Conservation (phyloP, 2,797 vertebrate species). For the Galagoides demidoff region DNA sequence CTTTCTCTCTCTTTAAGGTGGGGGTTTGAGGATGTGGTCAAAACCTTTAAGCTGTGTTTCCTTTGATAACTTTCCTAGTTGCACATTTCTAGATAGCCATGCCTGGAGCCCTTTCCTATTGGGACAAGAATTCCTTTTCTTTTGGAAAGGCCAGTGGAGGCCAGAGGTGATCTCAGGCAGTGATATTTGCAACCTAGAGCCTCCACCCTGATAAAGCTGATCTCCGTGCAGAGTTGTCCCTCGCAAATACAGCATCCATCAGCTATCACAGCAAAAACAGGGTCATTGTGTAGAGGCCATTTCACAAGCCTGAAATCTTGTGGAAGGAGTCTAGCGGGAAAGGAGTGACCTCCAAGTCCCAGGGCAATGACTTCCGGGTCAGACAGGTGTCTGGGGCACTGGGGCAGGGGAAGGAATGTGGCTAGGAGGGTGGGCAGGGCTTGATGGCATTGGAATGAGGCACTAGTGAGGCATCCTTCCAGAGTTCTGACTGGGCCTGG, state of each 20-base stretch:
- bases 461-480: background rate
- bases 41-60: background rate
- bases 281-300: background rate
- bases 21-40: background rate
- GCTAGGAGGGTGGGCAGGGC: background rate
- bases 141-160: background rate
- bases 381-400: background rate
- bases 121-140: background rate
- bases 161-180: background rate
- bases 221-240: background rate
- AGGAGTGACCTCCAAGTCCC: background rate
- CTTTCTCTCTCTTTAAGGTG: background rate
- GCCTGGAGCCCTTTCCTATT: background rate
- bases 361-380: slow-evolving; percentile 39
- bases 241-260: background rate
- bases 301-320: background rate
- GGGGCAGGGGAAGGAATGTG: background rate
- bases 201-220: background rate
- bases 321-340: background rate
- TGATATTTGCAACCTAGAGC: background rate
- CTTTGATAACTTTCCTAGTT: background rate
- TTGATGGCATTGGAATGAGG: background rate
- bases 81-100: background rate
- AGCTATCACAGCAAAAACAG: background rate
- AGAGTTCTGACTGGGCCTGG: background rate